Conservation (phyloP, 2,797 vertebrate species). For the Enteromius fasciolatus region DNA sequence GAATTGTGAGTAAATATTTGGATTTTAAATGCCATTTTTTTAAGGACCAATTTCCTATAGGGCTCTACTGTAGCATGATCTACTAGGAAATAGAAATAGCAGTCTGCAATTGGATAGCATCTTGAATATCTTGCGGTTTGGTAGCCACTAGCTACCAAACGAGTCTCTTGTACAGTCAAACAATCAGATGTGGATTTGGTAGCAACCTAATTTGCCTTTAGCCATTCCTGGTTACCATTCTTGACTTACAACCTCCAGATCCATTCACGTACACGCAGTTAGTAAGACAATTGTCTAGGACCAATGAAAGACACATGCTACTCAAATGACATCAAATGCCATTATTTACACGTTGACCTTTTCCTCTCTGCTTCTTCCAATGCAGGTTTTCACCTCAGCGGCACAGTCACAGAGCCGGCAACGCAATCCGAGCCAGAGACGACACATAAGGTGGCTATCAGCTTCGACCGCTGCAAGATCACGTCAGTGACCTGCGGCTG, state of each 20-base stretch:
- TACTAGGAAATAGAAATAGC: not conserved
- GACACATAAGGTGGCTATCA: constrained; percentile 97
- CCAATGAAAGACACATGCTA: not conserved
- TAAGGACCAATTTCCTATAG: not conserved
- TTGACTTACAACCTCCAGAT: constrained; percentile 6
- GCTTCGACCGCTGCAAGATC: constrained; percentile 99
- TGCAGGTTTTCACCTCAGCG: constrained; percentile 96
- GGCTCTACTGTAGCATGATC: not conserved
- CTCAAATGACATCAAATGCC: not conserved
- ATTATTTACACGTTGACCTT: not conserved
- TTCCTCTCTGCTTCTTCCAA: not conserved
- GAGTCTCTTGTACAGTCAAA: constrained; percentile 29
- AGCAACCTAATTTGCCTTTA: constrained; percentile 9
- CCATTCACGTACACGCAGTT: not conserved
- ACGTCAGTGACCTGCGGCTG: constrained; percentile 98
- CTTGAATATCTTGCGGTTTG: constrained; percentile 22
- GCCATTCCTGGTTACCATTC: constrained; percentile 5
- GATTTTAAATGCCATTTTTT: not conserved
- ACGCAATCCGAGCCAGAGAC: constrained; percentile 89
- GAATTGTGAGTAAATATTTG: not conserved
- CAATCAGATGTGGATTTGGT: constrained; percentile 29
- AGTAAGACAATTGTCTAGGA: not conserved
- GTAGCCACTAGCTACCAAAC: constrained; percentile 35
- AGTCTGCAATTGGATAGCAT: constrained; percentile 18
- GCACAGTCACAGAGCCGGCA: constrained; percentile 91